These are phyloP conservation scores for Lithophane semibrunnea DNA, from an alignment of 2,888 invertebrate species.

Conservation along the genomic window DNA sequence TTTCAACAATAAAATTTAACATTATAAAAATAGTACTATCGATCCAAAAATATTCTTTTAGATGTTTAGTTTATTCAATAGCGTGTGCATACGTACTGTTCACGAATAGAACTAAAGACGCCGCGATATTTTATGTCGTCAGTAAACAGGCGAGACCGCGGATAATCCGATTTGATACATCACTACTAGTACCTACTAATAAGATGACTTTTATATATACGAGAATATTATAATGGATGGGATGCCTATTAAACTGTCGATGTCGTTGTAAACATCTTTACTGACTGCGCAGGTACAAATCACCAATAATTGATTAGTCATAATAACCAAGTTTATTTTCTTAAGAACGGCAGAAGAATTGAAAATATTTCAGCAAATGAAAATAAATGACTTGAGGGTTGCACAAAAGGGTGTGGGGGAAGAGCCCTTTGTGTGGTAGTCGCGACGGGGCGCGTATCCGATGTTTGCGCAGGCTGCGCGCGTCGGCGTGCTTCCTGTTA, in stretches of 20 bases:
- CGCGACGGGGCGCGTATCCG: slow-evolving; percentile 74
- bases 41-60: slow-evolving; percentile 41
- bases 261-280: slow-evolving; percentile 5
- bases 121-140: slow-evolving; percentile 35
- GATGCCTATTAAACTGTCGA: slow-evolving; percentile 2
- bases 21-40: slow-evolving; percentile 52
- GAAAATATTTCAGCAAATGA: slow-evolving; percentile 45
- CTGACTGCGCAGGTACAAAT: background rate
- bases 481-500: slow-evolving; percentile 77
- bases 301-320: slow-evolving; percentile 6
- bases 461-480: slow-evolving; percentile 87
- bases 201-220: slow-evolving; percentile 45
- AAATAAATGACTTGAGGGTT: slow-evolving; percentile 44
- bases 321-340: slow-evolving; percentile 7
- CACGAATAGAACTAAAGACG: slow-evolving; percentile 56
- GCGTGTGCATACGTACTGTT: slow-evolving; percentile 36
- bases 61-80: slow-evolving; percentile 37
- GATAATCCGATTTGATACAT: slow-evolving; percentile 60
- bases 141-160: slow-evolving; percentile 49
- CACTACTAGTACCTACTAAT: slow-evolving; percentile 57
- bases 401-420: slow-evolving; percentile 66
- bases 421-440: slow-evolving; percentile 72
- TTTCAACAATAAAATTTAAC: slow-evolving; percentile 15
- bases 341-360: background rate
- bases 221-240: slow-evolving; percentile 11